These are phyloP conservation scores for Bubo blakistoni DNA, from an alignment of 2,113 vertebrate genomes.

Conservation along the genomic window DNA sequence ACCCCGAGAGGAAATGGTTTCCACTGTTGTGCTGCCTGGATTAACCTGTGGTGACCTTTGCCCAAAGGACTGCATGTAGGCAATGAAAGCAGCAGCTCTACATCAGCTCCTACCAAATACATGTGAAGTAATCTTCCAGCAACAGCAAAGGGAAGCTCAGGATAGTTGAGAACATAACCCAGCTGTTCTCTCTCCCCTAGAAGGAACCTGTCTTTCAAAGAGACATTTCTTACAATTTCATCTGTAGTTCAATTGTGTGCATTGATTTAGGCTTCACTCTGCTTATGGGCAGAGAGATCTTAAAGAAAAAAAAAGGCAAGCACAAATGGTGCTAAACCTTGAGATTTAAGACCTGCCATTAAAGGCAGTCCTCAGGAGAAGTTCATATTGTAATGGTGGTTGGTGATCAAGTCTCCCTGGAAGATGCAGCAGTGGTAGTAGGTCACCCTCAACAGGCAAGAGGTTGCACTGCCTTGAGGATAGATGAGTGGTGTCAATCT, in stretches of 20 bases:
- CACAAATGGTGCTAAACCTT: neutral
- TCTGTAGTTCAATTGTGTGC: neutral
- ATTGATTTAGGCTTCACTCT: neutral
- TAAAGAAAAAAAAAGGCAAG: neutral
- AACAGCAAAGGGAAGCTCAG: neutral
- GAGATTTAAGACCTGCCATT: neutral
- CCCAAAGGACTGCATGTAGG: neutral
- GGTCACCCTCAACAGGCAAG: neutral
- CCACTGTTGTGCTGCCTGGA: neutral
- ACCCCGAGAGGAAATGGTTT: neutral
- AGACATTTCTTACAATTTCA: neutral
- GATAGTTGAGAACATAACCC: neutral
- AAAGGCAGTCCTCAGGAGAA: neutral
- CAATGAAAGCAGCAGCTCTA: neutral
- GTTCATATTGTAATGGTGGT: accelerated
- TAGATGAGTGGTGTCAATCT: neutral
- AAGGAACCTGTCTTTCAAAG: neutral
- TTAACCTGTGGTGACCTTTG: neutral
- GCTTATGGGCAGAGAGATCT: neutral
- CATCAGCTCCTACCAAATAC: neutral
- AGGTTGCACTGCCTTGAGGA: neutral
- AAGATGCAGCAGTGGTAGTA: neutral
- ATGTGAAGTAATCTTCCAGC: neutral
- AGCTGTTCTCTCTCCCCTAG: neutral
- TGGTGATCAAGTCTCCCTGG: neutral